phyloP scores from a whole-genome alignment of 1,140 invertebrate species.

The Tetramorium alpestre region DNA sequence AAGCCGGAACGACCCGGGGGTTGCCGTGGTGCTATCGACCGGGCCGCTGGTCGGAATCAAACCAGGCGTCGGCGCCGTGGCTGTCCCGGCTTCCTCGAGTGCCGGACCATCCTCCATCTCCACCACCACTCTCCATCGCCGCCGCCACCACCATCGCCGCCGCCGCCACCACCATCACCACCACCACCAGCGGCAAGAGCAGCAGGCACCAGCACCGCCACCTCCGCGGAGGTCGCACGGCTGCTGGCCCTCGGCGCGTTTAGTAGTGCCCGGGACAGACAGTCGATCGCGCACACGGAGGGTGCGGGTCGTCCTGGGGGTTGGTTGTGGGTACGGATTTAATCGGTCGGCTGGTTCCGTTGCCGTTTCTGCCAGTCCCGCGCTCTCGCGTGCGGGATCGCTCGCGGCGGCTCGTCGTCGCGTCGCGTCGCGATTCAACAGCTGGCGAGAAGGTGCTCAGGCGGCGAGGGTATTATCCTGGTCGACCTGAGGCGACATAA shows the following conservation, averaged over 20 bases:
- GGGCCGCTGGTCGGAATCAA: conserved; percentile 77
- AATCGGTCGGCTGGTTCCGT: conserved; percentile 28
- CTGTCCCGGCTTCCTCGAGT: conserved; percentile 78
- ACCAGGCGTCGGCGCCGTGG: conserved; percentile 82
- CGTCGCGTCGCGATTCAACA: conserved; percentile 24
- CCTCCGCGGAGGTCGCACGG: conserved; percentile 72
- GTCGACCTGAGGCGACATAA: not conserved
- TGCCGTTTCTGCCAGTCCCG: not conserved
- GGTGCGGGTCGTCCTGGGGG: conserved; percentile 68
- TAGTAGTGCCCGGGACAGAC: conserved; percentile 81
- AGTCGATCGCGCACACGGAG: conserved; percentile 71
- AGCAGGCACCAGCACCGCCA: conserved; percentile 74
- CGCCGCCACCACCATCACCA: conserved; percentile 8
- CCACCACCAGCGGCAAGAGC: conserved; percentile 13
- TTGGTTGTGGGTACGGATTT: conserved; percentile 58
- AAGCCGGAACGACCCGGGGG: conserved; percentile 83
- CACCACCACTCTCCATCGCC: conserved; percentile 50
- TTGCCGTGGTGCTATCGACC: conserved; percentile 85
- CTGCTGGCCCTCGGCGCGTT: conserved; percentile 71
- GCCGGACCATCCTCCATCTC: conserved; percentile 76
- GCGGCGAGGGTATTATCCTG: not conserved
- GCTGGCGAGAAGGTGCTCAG: not conserved
- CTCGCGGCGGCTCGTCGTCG: not conserved
- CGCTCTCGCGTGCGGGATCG: not conserved
- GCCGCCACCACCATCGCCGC: not conserved